Evolutionary conservation across 1,140 invertebrate genomes (phyloP).

Genomic region (Schlechtendalia chinensis): DNA sequence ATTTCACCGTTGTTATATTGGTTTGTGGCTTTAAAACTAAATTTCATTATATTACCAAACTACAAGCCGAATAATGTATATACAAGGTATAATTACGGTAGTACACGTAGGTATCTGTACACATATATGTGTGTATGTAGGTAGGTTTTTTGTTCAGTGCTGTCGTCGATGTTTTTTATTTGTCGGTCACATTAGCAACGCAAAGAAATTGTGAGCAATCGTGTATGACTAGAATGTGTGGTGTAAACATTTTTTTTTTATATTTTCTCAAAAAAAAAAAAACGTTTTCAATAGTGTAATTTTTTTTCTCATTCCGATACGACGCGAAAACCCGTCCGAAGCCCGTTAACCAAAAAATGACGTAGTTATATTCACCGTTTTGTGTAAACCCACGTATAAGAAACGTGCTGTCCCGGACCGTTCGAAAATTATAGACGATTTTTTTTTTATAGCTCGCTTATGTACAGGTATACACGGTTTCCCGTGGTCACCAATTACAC

Average conservation of each 20-base stretch:
- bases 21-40: conserved; percentile 10
- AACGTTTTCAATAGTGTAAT: background rate
- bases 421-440: background rate
- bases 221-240: conserved; percentile 16
- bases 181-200: conserved; percentile 8
- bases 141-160: background rate
- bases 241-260: background rate
- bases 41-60: background rate
- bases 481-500: too few species aligned
- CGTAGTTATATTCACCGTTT: conserved; percentile 23
- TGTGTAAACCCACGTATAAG: background rate
- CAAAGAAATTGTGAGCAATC: conserved; percentile 20
- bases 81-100: conserved; percentile 16
- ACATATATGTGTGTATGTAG: too few species aligned
- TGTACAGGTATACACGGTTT: too few species aligned
- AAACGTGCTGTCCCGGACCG: background rate
- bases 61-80: background rate
- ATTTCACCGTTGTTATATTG: conserved; percentile 4
- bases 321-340: background rate
- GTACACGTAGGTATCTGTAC: conserved; percentile 4
- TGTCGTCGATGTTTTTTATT: background rate
- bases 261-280: background rate
- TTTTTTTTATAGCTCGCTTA: too few species aligned
- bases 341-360: conserved; percentile 1
- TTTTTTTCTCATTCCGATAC: conserved; percentile 5